Evolutionary conservation across 1,140 invertebrate species (phyloP).

Genomic region (Dendroctonus ponderosae): DNA sequence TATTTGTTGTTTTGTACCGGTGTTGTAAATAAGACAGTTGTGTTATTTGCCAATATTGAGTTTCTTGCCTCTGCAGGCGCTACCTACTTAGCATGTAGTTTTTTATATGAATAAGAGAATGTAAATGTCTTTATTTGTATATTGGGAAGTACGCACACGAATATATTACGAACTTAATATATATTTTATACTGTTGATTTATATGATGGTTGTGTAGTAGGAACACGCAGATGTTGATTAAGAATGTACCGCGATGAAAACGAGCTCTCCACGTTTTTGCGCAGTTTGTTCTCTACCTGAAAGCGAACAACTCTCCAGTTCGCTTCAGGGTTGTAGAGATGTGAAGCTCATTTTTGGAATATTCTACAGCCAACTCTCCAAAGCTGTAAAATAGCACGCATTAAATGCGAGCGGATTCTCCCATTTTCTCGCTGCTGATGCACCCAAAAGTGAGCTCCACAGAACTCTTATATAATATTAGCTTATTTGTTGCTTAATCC

Average conservation of each 20-base stretch:
- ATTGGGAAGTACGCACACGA: constrained; percentile 45
- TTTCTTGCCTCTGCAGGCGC: constrained; percentile 23
- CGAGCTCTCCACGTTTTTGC: constrained; percentile 19
- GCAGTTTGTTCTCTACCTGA: constrained; percentile 13
- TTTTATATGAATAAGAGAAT: constrained; percentile 32
- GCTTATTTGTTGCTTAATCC: constrained; percentile 29
- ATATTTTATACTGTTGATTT: constrained; percentile 49
- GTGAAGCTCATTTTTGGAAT: background rate
- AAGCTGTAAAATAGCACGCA: constrained; percentile 1
- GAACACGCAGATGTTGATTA: background rate
- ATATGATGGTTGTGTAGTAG: constrained; percentile 43
- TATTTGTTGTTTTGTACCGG: constrained; percentile 34
- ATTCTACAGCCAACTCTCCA: constrained; percentile 17
- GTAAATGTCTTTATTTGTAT: constrained; percentile 43
- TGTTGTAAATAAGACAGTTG: constrained; percentile 29
- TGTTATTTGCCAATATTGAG: constrained; percentile 29
- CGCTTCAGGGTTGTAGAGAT: background rate
- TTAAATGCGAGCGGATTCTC: constrained; percentile 2
- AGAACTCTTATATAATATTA: background rate
- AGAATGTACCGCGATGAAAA: background rate
- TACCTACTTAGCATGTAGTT: constrained; percentile 29
- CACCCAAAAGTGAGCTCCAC: background rate
- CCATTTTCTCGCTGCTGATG: constrained; percentile 4
- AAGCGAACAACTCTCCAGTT: constrained; percentile 17
- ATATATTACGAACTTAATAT: constrained; percentile 39